Percentiles rank a stretch among this genome's conserved stretches.
phyloP scores from a whole-genome alignment of 2,888 invertebrate genomes.

The Diarsia dahlii region DNA sequence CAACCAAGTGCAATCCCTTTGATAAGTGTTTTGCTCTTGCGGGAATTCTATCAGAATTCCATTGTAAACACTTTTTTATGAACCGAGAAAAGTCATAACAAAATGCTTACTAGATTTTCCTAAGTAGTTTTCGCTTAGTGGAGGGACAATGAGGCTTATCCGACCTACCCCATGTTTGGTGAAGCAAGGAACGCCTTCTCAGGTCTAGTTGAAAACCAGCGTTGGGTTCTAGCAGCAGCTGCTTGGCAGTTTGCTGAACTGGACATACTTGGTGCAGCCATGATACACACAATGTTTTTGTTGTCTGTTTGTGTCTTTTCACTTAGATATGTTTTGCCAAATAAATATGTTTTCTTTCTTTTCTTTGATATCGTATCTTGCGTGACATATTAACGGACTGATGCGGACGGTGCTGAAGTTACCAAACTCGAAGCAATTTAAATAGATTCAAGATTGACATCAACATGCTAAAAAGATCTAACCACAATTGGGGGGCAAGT shows the following conservation, averaged over 20 bases:
- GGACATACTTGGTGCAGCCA: too few relatives aligned
- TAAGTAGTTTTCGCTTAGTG: not conserved
- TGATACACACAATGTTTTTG: too few relatives aligned
- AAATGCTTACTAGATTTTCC: not conserved
- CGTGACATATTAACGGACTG: not conserved
- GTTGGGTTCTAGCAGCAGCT: too few relatives aligned
- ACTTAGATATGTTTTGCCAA: too few relatives aligned
- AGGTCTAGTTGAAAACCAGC: too few relatives aligned
- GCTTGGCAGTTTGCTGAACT: too few relatives aligned
- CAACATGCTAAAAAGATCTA: not conserved
- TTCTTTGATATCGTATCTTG: too few relatives aligned
- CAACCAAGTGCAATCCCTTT: conserved; percentile 42
- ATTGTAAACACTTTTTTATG: conserved; percentile 16
- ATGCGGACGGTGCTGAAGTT: not conserved
- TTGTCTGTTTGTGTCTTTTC: too few relatives aligned
- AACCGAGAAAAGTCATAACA: not conserved
- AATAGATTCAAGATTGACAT: not conserved
- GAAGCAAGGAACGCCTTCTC: not conserved
- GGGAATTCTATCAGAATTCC: conserved; percentile 28
- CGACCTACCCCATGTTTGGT: not conserved
- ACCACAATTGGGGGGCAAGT: not conserved
- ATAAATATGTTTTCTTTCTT: too few relatives aligned
- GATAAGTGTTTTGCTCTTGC: conserved; percentile 35
- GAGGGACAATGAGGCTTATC: too few relatives aligned
- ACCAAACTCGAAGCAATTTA: not conserved